phyloP scores from a whole-genome alignment of 2,888 invertebrate genomes.

The Orthosia gothica region DNA sequence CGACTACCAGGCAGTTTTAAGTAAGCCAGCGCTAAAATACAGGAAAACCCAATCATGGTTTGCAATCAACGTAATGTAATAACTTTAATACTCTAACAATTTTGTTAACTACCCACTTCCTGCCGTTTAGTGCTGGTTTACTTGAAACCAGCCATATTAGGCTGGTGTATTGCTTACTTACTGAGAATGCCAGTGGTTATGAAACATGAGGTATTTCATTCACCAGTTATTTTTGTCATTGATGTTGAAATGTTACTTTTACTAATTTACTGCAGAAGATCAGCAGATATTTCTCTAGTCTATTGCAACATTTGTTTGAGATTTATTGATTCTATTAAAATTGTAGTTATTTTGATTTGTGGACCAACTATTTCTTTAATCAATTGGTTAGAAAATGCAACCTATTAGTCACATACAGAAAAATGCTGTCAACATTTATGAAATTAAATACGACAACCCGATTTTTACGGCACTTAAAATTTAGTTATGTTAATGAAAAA shows the following conservation, averaged over 20 bases:
- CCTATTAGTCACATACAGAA: not conserved
- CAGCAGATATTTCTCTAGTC: not conserved
- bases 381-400: not conserved
- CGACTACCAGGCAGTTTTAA: conserved; percentile 53
- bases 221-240: not conserved
- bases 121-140: conserved; percentile 45
- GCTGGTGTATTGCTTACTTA: conserved; percentile 9
- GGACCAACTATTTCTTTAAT: not conserved
- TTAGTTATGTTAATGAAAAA: conserved; percentile 9
- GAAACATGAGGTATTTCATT: conserved; percentile 30
- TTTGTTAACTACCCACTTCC: conserved; percentile 51
- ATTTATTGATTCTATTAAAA: conserved; percentile 28
- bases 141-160: conserved; percentile 23
- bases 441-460: not conserved
- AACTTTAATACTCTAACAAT: conserved; percentile 43
- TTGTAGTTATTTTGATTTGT: conserved; percentile 4
- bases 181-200: conserved; percentile 16
- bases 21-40: conserved; percentile 56
- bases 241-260: conserved; percentile 25
- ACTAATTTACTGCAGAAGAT: conserved; percentile 13
- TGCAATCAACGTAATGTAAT: conserved; percentile 44
- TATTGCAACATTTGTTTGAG: not conserved
- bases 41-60: conserved; percentile 58
- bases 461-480: not conserved
- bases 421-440: not conserved